Conservation (phyloP, 2,797 vertebrate genomes). For the Onychomys leucogaster region DNA sequence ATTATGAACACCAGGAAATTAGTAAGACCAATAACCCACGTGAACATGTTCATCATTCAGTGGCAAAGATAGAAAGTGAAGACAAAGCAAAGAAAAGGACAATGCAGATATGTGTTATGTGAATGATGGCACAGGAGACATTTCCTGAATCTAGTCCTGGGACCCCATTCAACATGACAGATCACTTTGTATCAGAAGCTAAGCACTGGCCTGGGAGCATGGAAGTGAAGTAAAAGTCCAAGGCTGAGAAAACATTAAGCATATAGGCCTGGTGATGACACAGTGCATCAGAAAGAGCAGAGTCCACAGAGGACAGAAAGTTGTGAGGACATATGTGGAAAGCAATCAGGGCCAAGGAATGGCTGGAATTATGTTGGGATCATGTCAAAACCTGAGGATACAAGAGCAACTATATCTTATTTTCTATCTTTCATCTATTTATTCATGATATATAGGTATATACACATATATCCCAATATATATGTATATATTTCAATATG, state of each 20-base stretch:
- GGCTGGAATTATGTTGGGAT: background rate
- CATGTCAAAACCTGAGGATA: background rate
- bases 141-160: background rate
- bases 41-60: background rate
- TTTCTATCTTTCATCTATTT: background rate
- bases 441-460: background rate
- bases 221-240: background rate
- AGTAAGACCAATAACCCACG: background rate
- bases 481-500: background rate
- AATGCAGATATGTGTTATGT: background rate
- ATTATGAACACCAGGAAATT: background rate
- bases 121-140: background rate
- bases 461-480: background rate
- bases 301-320: background rate
- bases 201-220: background rate
- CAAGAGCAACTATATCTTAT: constrained; percentile 12
- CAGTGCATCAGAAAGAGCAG: background rate
- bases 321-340: background rate
- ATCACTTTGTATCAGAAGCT: background rate
- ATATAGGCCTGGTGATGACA: background rate
- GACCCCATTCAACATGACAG: background rate
- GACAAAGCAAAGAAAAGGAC: background rate
- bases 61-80: background rate
- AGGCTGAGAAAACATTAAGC: background rate
- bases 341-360: background rate